Evolutionary conservation across 2,888 invertebrate species (phyloP), one percentile per base, ranked within the genome.

Genomic region (Eugnorisma glareosa): DNA sequence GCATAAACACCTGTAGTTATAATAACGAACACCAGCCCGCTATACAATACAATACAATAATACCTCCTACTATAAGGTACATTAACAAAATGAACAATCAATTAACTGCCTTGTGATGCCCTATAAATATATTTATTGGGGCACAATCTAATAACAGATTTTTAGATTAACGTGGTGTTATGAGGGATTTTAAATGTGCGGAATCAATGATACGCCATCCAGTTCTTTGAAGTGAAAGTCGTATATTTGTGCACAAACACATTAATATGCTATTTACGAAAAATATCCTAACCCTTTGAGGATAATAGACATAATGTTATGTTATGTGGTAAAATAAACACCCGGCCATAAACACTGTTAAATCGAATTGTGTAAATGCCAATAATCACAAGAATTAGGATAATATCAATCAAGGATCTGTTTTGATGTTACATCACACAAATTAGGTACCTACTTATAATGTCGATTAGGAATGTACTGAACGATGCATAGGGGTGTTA

Each of bases 351-450:
- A 31, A 31, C 10, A 10, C 21, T 31, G n/a, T 28, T 48, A 67
- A 63, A 54, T 48, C 54, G 31, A 81, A 67, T 67, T 40, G 54
- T 82, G 28, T 40, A 35, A 57, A 81, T 68, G 48, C 24, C 67
- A 79, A 28, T 81, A 64, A 64, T 64, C 48, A 67, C 15, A 64
- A 57, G 24, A 61, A 64, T 48, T 45, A 7, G 40, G 37, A 3
- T 15, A 8, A 71, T 79, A 57, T 66, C 66, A 74, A 75, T 67
- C 51, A 45, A 13, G 67, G 43, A 28, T 75, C 4, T n/a, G 54
- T 81, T 67, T 79, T 79, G 59, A 67, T 67, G 75, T 79, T 31
- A 37, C 6, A 51, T 81, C 48, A 66, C 6, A 73, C 13, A 43
- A 59, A 59, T 40, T 63, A 31, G 13, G 28, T n/a, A 37, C 21